Evolutionary conservation across 2,113 vertebrate genomes (phyloP).

Genomic region (Sturnira hondurensis): DNA sequence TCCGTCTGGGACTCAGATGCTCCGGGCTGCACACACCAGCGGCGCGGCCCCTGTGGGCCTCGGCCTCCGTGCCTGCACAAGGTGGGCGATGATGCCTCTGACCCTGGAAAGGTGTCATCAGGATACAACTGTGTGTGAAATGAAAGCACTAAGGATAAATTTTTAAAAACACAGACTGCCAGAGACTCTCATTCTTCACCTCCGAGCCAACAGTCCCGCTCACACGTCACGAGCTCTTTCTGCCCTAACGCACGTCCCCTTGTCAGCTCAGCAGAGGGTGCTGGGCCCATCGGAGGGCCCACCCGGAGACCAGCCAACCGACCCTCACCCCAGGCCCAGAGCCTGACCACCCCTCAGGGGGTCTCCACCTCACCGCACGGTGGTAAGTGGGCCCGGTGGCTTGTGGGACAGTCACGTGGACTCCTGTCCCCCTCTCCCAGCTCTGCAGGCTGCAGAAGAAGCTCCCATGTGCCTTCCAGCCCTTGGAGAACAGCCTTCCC

Average conservation of each 20-base stretch:
- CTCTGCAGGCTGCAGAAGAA: not conserved
- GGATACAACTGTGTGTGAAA: not conserved
- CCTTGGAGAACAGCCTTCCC: not conserved
- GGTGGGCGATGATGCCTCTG: too few species aligned
- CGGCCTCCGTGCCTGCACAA: not conserved
- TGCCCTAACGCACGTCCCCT: fast-evolving
- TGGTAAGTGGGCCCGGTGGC: not conserved
- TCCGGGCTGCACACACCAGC: not conserved
- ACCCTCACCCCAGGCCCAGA: not conserved
- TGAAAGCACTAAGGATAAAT: not conserved
- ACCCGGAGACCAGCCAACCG: not conserved
- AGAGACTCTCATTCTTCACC: not conserved
- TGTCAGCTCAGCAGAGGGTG: fast-evolving
- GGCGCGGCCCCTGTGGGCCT: not conserved
- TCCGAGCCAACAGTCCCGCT: not conserved
- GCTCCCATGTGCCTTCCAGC: not conserved
- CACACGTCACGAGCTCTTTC: fast-evolving
- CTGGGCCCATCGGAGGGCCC: not conserved
- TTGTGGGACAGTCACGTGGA: not conserved
- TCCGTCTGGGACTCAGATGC: fast-evolving
- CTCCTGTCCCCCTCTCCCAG: not conserved
- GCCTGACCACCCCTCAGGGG: not conserved
- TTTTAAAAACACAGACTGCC: not conserved
- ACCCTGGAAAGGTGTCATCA: not conserved
- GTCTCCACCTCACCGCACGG: too few species aligned